These are phyloP conservation scores for Cydia amplana DNA, from an alignment of 1,140 invertebrate genomes.

Conservation along the genomic window DNA sequence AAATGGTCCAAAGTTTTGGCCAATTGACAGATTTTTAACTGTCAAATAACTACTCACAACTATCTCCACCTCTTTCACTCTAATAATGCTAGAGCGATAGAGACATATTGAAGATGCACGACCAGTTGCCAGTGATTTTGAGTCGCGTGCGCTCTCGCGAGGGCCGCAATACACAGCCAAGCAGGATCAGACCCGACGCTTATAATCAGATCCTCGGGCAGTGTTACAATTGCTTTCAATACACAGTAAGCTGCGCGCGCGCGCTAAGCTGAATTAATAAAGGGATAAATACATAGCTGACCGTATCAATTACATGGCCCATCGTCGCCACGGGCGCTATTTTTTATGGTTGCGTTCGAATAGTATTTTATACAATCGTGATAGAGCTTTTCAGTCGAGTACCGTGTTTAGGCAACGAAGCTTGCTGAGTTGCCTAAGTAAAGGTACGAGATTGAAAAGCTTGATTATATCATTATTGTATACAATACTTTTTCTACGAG, in stretches of 20 bases:
- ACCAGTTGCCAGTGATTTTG: background rate
- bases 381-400: too few relatives aligned
- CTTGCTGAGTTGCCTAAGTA: too few relatives aligned
- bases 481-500: too few relatives aligned
- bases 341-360: background rate
- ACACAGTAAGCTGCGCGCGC: background rate
- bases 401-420: too few relatives aligned
- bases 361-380: too few relatives aligned
- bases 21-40: too few relatives aligned
- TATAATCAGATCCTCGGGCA: slow-evolving; percentile 3
- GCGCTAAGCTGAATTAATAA: slow-evolving; percentile 1
- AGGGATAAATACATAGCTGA: background rate
- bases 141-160: background rate
- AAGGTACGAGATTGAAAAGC: too few relatives aligned
- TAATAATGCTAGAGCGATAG: background rate
- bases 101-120: background rate
- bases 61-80: too few relatives aligned
- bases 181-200: background rate
- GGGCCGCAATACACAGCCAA: background rate
- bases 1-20: too few relatives aligned
- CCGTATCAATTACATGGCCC: background rate
- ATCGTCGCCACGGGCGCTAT: background rate
- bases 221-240: slow-evolving; percentile 3
- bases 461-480: too few relatives aligned
- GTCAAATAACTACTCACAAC: too few relatives aligned